phyloP scores from a whole-genome alignment of 2,113 vertebrate genomes.

The Lophura nycthemera region DNA sequence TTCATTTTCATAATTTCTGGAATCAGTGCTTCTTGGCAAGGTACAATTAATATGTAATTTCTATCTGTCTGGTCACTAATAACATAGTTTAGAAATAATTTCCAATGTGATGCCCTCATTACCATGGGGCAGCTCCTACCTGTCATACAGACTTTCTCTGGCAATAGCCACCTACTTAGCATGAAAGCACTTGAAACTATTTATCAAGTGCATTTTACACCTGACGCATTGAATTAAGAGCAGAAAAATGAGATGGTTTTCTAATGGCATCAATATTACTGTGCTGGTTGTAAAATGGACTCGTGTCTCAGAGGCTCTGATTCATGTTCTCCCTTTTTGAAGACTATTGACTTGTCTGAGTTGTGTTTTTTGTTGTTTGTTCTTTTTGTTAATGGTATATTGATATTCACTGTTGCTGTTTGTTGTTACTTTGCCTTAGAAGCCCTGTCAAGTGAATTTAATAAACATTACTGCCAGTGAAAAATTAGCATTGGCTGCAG shows the following conservation, averaged over 20 bases:
- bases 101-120: neutral
- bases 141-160: neutral
- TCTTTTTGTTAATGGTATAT: constrained; percentile 23
- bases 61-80: neutral
- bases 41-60: neutral
- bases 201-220: constrained; percentile 57
- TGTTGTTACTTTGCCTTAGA: constrained; percentile 21
- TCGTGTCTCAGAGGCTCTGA: constrained; percentile 21
- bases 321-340: constrained; percentile 33
- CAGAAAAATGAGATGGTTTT: constrained; percentile 55
- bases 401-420: constrained; percentile 11
- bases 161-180: neutral
- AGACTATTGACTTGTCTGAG: constrained; percentile 39
- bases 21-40: neutral
- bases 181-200: constrained; percentile 31
- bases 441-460: constrained; percentile 47
- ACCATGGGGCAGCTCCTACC: neutral
- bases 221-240: constrained; percentile 53
- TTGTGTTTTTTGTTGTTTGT: neutral
- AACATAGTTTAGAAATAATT: neutral
- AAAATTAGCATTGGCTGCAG: constrained; percentile 59
- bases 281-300: constrained; percentile 2
- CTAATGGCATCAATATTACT: constrained; percentile 30
- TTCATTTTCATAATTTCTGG: neutral
- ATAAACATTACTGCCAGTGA: constrained; percentile 38